Evolutionary conservation across 2,113 vertebrate species (phyloP).

Genomic region (Bostrychus sinensis): DNA sequence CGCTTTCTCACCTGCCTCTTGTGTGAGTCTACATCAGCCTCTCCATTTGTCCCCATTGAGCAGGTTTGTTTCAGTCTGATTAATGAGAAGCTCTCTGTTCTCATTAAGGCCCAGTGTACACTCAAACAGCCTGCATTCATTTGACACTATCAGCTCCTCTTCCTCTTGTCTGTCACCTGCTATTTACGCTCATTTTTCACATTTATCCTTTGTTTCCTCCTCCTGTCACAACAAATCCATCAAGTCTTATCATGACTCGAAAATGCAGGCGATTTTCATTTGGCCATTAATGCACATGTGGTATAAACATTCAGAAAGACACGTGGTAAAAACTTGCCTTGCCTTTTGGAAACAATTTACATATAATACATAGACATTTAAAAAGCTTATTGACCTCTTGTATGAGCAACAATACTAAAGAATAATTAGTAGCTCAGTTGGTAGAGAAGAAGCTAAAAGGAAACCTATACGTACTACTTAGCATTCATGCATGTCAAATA

Average conservation of each 20-base stretch:
- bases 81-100: slow-evolving; percentile 35
- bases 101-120: slow-evolving; percentile 35
- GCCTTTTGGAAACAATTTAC: neutral
- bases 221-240: slow-evolving; percentile 10
- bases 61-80: slow-evolving; percentile 40
- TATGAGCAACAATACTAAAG: no score
- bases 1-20: slow-evolving; percentile 15
- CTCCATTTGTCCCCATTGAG: slow-evolving; percentile 48
- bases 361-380: no score
- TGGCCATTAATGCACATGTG: neutral
- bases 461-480: no score
- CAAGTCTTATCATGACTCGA: slow-evolving; percentile 23
- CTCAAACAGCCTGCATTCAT: slow-evolving; percentile 19
- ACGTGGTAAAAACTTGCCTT: neutral
- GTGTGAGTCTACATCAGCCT: slow-evolving; percentile 17
- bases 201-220: slow-evolving; percentile 16
- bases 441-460: no score
- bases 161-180: slow-evolving; percentile 21
- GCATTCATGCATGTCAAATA: no score
- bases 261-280: neutral
- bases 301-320: neutral
- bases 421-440: no score
- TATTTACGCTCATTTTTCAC: slow-evolving; percentile 16
- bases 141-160: slow-evolving; percentile 12
- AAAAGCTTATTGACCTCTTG: no score